These are phyloP conservation scores for Todiramphus chloris DNA, from an alignment of 2,113 vertebrate species.

Conservation along the genomic window DNA sequence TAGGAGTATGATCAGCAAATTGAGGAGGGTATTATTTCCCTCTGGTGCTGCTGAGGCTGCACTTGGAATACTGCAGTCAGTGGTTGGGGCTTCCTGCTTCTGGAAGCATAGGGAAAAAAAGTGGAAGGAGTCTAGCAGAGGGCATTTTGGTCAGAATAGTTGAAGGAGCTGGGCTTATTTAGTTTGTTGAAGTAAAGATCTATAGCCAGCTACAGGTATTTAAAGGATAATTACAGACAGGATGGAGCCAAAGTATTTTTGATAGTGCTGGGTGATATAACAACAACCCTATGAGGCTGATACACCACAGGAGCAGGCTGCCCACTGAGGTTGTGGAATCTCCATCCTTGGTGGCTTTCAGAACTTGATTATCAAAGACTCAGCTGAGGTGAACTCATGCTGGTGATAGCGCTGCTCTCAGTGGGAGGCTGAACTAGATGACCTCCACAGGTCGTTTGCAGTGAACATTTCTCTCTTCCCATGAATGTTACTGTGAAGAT, in stretches of 20 bases:
- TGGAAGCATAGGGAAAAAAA: background rate
- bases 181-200: background rate
- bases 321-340: background rate
- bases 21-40: background rate
- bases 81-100: background rate
- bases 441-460: background rate
- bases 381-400: background rate
- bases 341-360: background rate
- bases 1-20: background rate
- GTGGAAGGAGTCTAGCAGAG: background rate
- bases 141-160: background rate
- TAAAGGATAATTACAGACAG: background rate
- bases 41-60: background rate
- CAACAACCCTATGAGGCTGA: background rate
- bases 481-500: background rate
- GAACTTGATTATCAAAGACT: background rate
- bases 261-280: background rate
- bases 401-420: background rate
- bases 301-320: background rate
- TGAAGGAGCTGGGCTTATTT: background rate
- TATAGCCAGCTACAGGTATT: background rate
- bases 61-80: background rate
- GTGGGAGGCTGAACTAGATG: background rate
- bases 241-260: background rate
- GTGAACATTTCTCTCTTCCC: background rate